Percentiles rank a stretch among this genome's conserved stretches.
Evolutionary conservation across 2,888 invertebrate species (phyloP).

Genomic region (Ophion slaviceki): DNA sequence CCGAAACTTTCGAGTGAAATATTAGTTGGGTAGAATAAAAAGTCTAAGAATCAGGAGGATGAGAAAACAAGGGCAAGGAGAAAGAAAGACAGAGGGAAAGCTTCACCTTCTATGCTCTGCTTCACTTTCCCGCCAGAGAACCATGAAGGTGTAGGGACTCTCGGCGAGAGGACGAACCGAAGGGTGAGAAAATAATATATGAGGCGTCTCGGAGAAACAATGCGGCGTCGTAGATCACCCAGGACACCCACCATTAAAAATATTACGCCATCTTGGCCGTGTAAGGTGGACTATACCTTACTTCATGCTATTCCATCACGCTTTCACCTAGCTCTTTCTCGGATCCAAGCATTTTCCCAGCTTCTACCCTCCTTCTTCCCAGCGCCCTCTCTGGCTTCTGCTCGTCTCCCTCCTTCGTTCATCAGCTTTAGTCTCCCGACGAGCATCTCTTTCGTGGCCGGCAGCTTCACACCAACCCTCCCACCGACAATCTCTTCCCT

Average conservation of each 20-base stretch:
- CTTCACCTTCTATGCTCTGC: neutral
- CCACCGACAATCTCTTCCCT: conserved; percentile 25
- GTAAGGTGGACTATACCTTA: conserved; percentile 65
- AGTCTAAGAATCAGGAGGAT: conserved; percentile 33
- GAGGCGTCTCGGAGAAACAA: conserved; percentile 81
- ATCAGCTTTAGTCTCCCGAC: conserved; percentile 39
- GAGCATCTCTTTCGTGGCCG: conserved; percentile 55
- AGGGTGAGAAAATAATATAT: conserved; percentile 78
- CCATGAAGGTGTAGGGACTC: conserved; percentile 43
- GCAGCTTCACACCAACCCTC: conserved; percentile 4
- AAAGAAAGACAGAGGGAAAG: conserved; percentile 43
- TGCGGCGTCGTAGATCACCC: conserved; percentile 82
- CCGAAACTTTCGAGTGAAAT: conserved; percentile 38
- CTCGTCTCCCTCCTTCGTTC: conserved; percentile 47
- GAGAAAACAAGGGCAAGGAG: conserved; percentile 27
- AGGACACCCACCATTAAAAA: conserved; percentile 83
- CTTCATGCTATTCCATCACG: conserved; percentile 57
- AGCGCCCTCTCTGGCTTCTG: conserved; percentile 14
- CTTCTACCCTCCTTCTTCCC: conserved; percentile 57
- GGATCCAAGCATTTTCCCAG: conserved; percentile 48
- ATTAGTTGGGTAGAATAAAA: conserved; percentile 40
- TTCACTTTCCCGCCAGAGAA: conserved; percentile 9
- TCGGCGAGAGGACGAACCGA: conserved; percentile 57
- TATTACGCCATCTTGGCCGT: conserved; percentile 82
- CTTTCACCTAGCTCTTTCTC: conserved; percentile 63